A percentile compares a stretch with the other conserved stretches of the same genome.
These are phyloP conservation scores for Oxygymnocypris stewartii DNA, from an alignment of 2,113 vertebrate species.

Conservation along the genomic window DNA sequence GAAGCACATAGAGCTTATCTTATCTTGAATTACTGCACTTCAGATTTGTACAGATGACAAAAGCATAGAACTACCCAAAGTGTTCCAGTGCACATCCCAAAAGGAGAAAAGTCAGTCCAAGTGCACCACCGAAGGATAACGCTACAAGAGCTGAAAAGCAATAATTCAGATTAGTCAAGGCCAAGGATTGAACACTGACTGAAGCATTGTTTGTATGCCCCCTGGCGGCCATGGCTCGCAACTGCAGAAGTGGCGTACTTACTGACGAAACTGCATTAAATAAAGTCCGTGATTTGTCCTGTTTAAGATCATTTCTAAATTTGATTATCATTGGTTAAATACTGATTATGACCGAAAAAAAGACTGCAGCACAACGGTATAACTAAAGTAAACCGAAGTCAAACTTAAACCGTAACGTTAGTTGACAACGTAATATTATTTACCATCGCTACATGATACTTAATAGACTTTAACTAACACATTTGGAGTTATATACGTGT, in stretches of 20 bases:
- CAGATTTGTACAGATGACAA: not conserved
- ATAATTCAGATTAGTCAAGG: not conserved
- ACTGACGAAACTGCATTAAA: not conserved
- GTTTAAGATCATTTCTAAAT: not conserved
- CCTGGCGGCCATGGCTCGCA: constrained; percentile 7
- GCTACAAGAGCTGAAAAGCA: constrained; percentile 84
- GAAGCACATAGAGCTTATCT: not conserved
- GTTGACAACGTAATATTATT: not conserved
- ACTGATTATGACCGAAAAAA: not conserved
- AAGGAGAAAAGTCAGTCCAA: constrained; percentile 94
- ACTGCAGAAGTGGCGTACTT: not conserved
- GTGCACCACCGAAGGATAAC: constrained; percentile 92
- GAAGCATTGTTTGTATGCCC: constrained; percentile 5
- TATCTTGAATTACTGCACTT: not conserved
- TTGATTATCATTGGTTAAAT: not conserved
- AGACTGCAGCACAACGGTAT: not conserved
- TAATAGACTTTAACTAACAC: not conserved
- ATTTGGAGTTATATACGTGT: too few species aligned
- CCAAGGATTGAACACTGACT: not conserved
- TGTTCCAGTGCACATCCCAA: constrained; percentile 89
- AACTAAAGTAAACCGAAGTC: not conserved
- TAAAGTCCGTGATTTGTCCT: not conserved
- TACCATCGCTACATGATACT: not conserved
- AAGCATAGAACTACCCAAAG: constrained; percentile 80
- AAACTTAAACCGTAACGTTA: not conserved